phyloP scores from a whole-genome alignment of 1,140 invertebrate genomes.

The Drosophila teissieri region DNA sequence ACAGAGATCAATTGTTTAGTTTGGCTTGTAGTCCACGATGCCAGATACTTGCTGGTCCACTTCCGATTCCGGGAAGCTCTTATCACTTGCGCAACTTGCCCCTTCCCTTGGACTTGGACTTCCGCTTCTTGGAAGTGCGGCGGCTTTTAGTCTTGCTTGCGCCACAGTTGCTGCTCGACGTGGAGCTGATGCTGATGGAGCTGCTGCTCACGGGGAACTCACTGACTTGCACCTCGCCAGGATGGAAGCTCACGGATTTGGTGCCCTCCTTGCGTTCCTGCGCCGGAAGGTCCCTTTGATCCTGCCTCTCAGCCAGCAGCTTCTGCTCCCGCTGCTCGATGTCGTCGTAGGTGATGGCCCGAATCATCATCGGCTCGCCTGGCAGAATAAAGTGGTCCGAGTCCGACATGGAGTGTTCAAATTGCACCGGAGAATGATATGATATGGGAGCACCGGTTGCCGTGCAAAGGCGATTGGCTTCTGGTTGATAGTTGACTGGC shows the following conservation, averaged over 20 bases:
- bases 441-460: constrained; percentile 28
- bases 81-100: constrained; percentile 10
- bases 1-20: not conserved
- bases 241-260: constrained; percentile 29
- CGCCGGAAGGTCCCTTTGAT: not conserved
- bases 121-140: not conserved
- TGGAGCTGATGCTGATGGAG: not conserved
- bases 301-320: not conserved
- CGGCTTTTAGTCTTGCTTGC: not conserved
- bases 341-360: constrained; percentile 41
- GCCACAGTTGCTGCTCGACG: not conserved
- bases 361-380: constrained; percentile 15
- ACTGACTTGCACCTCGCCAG: not conserved
- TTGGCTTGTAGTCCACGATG: no score
- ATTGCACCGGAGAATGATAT: constrained; percentile 46
- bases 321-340: constrained; percentile 7
- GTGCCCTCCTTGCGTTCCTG: not conserved
- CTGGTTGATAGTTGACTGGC: constrained; percentile 38
- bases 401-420: not conserved
- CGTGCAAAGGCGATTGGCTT: constrained; percentile 20
- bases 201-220: not conserved
- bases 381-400: not conserved
- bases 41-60: no score
- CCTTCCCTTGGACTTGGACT: constrained; percentile 2
- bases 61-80: not conserved